Conservation (phyloP, 2,797 vertebrate species). For the Odontamblyopus rebecca region DNA sequence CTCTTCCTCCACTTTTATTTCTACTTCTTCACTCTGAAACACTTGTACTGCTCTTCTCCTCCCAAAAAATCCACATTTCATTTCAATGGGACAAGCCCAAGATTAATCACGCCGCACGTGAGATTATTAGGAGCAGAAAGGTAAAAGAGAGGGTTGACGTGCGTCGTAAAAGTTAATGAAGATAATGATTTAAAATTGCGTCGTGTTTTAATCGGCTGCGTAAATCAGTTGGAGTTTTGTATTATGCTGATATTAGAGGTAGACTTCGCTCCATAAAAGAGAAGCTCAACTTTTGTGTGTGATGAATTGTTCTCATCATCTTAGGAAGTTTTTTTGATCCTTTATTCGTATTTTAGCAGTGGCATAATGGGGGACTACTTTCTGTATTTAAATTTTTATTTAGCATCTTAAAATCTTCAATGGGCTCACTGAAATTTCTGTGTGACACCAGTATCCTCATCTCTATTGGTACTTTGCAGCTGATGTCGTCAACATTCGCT, state of each 20-base stretch:
- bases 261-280: neutral
- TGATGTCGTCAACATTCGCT: too few species aligned
- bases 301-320: neutral
- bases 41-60: conserved; percentile 17
- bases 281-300: neutral
- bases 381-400: too few species aligned
- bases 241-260: neutral
- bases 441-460: too few species aligned
- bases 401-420: too few species aligned
- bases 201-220: neutral
- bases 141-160: neutral
- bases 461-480: too few species aligned
- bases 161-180: neutral
- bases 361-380: too few species aligned
- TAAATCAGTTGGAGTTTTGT: neutral
- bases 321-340: neutral
- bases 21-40: conserved; percentile 25
- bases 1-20: neutral
- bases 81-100: conserved; percentile 8
- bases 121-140: neutral
- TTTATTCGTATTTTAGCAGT: too few species aligned
- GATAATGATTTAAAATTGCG: neutral
- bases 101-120: neutral
- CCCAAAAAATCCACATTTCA: neutral
- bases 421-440: too few species aligned